Evolutionary conservation across 2,888 invertebrate genomes (phyloP).

Genomic region (Calephelis perditalis): DNA sequence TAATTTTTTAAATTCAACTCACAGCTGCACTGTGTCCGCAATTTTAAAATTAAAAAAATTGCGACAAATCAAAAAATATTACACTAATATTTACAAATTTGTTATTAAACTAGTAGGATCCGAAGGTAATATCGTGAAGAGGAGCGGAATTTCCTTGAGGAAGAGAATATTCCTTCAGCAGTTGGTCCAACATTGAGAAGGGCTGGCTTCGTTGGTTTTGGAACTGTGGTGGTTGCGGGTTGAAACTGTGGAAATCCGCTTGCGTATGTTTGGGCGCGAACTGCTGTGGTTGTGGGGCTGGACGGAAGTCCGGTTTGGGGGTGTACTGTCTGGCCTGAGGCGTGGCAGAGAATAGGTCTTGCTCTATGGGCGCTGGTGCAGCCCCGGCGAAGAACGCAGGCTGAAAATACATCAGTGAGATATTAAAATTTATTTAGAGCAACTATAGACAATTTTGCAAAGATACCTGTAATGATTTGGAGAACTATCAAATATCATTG

Average conservation of each 20-base stretch:
- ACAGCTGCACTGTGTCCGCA: too few species aligned
- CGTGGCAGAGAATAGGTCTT: conserved; percentile 51
- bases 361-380: conserved; percentile 47
- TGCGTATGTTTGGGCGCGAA: conserved; percentile 42
- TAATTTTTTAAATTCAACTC: too few species aligned
- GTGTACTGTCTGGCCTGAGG: conserved; percentile 49
- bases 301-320: conserved; percentile 57
- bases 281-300: conserved; percentile 42
- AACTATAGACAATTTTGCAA: too few species aligned
- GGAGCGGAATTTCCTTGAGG: conserved; percentile 83
- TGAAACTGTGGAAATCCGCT: conserved; percentile 45
- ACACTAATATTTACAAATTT: conserved; percentile 66
- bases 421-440: neutral
- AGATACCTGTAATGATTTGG: too few species aligned
- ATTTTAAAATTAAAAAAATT: conserved; percentile 14
- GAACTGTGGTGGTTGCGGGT: conserved; percentile 32
- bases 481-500: too few species aligned
- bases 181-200: conserved; percentile 84
- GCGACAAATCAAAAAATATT: conserved; percentile 38
- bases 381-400: conserved; percentile 68
- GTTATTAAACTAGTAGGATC: conserved; percentile 80
- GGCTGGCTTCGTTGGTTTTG: conserved; percentile 44
- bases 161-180: conserved; percentile 88
- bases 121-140: conserved; percentile 90
- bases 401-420: conserved; percentile 37